Percentiles rank a stretch among this genome's conserved stretches.
These are phyloP conservation scores for Anoplolepis gracilipes DNA, from an alignment of 1,140 invertebrate genomes.

Conservation along the genomic window DNA sequence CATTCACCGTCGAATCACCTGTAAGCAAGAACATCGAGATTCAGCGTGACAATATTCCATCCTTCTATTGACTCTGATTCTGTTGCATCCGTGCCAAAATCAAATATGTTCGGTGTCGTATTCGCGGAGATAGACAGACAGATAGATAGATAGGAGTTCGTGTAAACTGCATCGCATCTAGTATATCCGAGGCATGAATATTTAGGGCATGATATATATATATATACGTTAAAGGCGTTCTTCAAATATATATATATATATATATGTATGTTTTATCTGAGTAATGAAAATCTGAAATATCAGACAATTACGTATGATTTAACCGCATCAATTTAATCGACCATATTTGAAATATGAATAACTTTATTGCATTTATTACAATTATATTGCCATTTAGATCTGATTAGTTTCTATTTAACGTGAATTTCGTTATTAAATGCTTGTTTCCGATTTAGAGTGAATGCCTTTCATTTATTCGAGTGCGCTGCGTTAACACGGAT, in stretches of 20 bases:
- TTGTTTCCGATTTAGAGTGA: not conserved
- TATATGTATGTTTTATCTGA: not conserved
- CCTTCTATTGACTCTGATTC: not conserved
- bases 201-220: not conserved
- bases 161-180: no score
- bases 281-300: slow-evolving; percentile 34
- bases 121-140: not conserved
- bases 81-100: slow-evolving; percentile 1
- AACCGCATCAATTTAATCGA: not conserved
- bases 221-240: not conserved
- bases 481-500: not conserved
- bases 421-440: slow-evolving; percentile 11
- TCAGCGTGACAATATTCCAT: not conserved
- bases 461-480: slow-evolving; percentile 3
- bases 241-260: no score
- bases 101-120: not conserved
- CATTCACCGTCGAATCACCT: slow-evolving; percentile 81
- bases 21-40: slow-evolving; percentile 56
- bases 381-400: slow-evolving; percentile 10
- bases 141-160: no score
- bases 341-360: not conserved
- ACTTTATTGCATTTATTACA: not conserved
- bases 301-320: slow-evolving; percentile 13
- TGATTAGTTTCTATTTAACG: not conserved
- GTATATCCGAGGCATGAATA: not conserved